Conservation (phyloP, 2,888 invertebrate species). For the Linnaemya tessellans region DNA sequence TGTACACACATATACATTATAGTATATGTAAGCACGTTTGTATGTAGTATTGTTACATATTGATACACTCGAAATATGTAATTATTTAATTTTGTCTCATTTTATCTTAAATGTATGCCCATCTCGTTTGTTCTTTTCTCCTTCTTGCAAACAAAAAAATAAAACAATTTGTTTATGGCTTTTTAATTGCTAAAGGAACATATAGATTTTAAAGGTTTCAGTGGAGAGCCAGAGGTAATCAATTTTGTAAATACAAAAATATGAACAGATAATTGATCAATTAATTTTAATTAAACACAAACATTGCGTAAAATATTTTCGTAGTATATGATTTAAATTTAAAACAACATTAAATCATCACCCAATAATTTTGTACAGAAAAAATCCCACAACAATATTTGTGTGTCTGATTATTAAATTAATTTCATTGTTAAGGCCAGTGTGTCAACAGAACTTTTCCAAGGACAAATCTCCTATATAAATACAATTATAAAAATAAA, state of each 20-base stretch:
- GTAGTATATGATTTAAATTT: neutral
- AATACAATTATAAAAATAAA: no score
- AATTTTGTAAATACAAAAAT: neutral
- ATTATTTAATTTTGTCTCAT: neutral
- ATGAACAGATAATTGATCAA: constrained; percentile 5
- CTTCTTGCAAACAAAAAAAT: constrained; percentile 2
- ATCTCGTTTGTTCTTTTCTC: neutral
- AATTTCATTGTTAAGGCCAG: no score
- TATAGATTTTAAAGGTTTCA: constrained; percentile 52
- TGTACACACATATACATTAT: neutral
- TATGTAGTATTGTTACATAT: neutral
- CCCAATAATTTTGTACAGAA: neutral
- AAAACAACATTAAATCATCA: neutral
- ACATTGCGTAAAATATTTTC: neutral
- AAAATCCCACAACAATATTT: neutral
- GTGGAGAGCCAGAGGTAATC: constrained; percentile 65
- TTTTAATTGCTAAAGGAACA: constrained; percentile 56
- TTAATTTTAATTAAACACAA: constrained; percentile 13
- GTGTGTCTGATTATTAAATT: no score
- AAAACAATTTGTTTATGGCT: neutral
- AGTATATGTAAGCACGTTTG: neutral
- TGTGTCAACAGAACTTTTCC: no score
- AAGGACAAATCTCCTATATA: no score
- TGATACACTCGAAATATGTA: neutral
- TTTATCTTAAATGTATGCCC: constrained; percentile 1